Base-by-base conservation (phyloP, 2,797 vertebrate species). In the Erethizon dorsatum region DNA sequence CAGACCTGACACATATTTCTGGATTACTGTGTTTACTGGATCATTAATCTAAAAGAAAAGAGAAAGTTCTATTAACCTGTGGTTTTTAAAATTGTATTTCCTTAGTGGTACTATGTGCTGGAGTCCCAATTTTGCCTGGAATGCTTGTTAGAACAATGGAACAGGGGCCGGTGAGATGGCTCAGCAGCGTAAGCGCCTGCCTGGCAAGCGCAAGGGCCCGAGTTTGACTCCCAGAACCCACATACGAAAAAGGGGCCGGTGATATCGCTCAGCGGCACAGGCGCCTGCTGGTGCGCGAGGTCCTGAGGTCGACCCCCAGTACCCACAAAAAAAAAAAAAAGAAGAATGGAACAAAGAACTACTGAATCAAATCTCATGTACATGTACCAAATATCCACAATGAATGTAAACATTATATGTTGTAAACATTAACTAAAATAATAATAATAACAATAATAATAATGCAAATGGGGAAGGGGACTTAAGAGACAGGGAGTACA, bases 61-160 rank as follows among this genome's bases (percentile, higher is more conserved):
- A 91, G 18, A 50, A 73, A 75, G 41, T 90, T 94, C n/a, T 83
- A 13, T 63, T 92, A 15, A 67, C 6, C 17, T 78, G 22, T 69
- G 88, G 22, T 26, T 88, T 65, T 91, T 61, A 78, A 54, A 87
- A 94, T 83, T 89, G 50, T n/a, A 50, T 93, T 67, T 94, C 57
- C 63, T 94, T 79, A 84, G 11, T 78, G 31, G 22, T 63, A 69
- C n/a, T 56, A 52, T 2, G 2, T 54, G 0, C 4, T 67, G 13
- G 26, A 57, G 33, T 85, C n/a, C 59, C 56, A 84, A 0, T 82
- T 67, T 87, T 79, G 17, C n/a, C 31, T 69, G 54, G 54, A 56
- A 95, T 94, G 37, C 8, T 83, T 82, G 3, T 47, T 77, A 33
- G 26, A 47, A 8, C 6, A 61, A 52, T 17, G 92, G 56, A 71